Percentiles rank a stretch among this genome's conserved stretches.
These are phyloP conservation scores for Pangasius djambal DNA, from an alignment of 2,797 vertebrate genomes.

Conservation along the genomic window DNA sequence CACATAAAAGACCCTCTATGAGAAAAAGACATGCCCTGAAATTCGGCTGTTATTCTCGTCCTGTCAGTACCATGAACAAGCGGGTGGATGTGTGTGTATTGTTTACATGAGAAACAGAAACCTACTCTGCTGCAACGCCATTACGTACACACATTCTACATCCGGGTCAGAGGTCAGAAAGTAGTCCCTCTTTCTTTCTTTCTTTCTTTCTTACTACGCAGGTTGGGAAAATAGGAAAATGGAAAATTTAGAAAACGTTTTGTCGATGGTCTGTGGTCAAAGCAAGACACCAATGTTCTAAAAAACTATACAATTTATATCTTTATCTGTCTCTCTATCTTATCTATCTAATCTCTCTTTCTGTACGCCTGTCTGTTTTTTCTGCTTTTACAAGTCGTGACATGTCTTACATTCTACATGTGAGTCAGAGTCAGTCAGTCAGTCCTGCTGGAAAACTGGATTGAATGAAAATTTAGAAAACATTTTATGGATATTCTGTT, in stretches of 20 bases:
- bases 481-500: background rate
- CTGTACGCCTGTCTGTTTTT: background rate
- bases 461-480: background rate
- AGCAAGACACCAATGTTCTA: background rate
- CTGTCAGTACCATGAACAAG: background rate
- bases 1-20: slow-evolving; percentile 38
- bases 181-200: background rate
- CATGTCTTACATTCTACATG: background rate
- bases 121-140: slow-evolving; percentile 43
- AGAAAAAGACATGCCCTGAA: slow-evolving; percentile 51
- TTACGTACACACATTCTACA: slow-evolving; percentile 40
- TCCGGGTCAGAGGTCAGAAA: slow-evolving; percentile 50
- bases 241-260: background rate
- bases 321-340: background rate
- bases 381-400: background rate
- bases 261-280: background rate
- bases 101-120: slow-evolving; percentile 55
- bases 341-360: background rate
- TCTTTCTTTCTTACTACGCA: background rate
- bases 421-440: background rate
- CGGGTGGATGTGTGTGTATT: slow-evolving; percentile 3
- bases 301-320: background rate
- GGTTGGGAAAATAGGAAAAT: background rate
- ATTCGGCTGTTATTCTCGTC: background rate
- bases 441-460: background rate